Evolutionary conservation across 2,888 invertebrate species (phyloP).

Genomic region (Hedya salicella): DNA sequence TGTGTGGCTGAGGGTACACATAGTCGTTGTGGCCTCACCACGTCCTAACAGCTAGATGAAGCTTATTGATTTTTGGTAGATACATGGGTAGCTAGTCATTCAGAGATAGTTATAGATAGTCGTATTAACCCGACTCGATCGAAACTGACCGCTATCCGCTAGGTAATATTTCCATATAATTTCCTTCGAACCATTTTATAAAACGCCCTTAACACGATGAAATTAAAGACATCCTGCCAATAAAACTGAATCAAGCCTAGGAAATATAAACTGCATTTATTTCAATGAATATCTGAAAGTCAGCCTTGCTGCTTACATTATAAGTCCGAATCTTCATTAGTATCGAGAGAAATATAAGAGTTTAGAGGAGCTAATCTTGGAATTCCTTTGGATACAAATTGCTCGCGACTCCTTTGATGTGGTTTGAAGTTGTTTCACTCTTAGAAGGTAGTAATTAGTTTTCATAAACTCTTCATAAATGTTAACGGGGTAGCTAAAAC

Average conservation of each 20-base stretch:
- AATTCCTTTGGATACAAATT: conserved; percentile 5
- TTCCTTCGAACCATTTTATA: too few species aligned
- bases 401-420: conserved; percentile 12
- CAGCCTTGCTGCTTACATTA: background rate
- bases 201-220: background rate
- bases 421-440: background rate
- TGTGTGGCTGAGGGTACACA: too few species aligned
- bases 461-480: conserved; percentile 2
- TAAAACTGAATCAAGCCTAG: too few species aligned
- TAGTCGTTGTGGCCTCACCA: too few species aligned
- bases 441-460: conserved; percentile 18
- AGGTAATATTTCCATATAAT: too few species aligned
- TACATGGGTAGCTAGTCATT: too few species aligned
- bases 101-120: too few species aligned
- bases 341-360: background rate
- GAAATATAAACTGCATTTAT: too few species aligned
- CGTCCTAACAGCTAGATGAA: too few species aligned
- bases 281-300: background rate
- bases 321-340: background rate
- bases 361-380: background rate
- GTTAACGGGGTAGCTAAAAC: background rate
- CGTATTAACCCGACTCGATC: too few species aligned
- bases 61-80: too few species aligned
- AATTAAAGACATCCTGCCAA: background rate
- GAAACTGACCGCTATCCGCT: too few species aligned